Conservation (phyloP, 1,140 invertebrate genomes). For the Olivierus martensii region DNA sequence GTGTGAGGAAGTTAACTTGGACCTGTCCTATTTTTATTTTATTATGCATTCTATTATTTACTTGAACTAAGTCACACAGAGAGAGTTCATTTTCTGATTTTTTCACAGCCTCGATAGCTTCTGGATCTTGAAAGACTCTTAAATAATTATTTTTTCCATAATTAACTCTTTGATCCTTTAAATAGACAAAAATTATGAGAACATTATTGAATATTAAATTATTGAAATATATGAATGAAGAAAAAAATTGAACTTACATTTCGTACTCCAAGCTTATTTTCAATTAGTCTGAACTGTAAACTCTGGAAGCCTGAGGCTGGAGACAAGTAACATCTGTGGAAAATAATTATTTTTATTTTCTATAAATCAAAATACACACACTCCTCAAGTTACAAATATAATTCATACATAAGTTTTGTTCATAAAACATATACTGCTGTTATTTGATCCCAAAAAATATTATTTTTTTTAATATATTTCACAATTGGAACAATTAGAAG, state of each 20-base stretch:
- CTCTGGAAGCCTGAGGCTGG: slow-evolving; percentile 97
- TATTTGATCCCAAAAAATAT: too few species aligned
- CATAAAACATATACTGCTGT: too few species aligned
- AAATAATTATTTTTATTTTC: too few species aligned
- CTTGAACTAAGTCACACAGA: slow-evolving; percentile 64
- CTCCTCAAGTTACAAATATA: too few species aligned
- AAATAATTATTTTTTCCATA: slow-evolving; percentile 84
- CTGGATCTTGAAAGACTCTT: slow-evolving; percentile 63
- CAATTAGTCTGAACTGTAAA: slow-evolving; percentile 85
- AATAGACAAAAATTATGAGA: slow-evolving; percentile 1
- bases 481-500: too few species aligned
- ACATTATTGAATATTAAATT: background rate
- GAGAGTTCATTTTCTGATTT: slow-evolving; percentile 71
- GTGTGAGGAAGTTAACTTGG: too few species aligned
- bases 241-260: slow-evolving; percentile 36
- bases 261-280: slow-evolving; percentile 91
- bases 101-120: slow-evolving; percentile 52
- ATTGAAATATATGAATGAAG: background rate
- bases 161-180: slow-evolving; percentile 62
- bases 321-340: slow-evolving; percentile 54
- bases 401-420: too few species aligned
- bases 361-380: too few species aligned
- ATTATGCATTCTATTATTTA: too few species aligned
- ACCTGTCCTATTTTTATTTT: too few species aligned
- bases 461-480: too few species aligned